Conservation (phyloP, 1,140 invertebrate species). For the Drosophila virilis region DNA sequence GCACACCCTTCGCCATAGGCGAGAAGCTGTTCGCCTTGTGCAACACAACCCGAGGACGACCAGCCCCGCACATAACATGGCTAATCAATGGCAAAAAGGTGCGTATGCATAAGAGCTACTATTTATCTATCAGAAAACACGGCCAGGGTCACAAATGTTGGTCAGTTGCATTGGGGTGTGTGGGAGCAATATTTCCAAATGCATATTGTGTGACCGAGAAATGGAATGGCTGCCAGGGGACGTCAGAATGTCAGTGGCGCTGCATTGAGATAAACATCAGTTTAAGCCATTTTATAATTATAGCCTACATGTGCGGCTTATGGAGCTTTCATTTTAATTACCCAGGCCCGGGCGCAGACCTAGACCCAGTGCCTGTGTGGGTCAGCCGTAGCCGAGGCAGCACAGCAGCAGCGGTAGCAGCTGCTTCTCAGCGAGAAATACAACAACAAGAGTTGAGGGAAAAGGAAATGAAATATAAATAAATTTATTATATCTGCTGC, state of each 20-base stretch:
- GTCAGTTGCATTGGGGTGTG: not conserved
- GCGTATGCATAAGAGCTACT: constrained; percentile 78
- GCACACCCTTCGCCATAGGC: constrained; percentile 87
- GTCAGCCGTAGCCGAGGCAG: not conserved
- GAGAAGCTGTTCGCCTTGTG: constrained; percentile 91
- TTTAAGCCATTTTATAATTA: constrained; percentile 82
- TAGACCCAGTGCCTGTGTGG: not conserved
- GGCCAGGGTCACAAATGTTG: not conserved
- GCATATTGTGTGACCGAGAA: not conserved
- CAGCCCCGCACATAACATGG: constrained; percentile 92
- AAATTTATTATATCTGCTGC: constrained; percentile 77
- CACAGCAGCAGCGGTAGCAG: constrained; percentile 45
- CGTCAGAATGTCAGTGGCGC: constrained; percentile 31
- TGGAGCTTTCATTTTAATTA: constrained; percentile 76
- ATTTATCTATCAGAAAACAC: not conserved
- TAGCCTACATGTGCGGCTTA: constrained; percentile 67
- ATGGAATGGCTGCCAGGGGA: constrained; percentile 61
- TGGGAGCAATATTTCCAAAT: too few relatives aligned
- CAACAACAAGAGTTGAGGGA: constrained; percentile 25
- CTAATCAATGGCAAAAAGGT: constrained; percentile 93
- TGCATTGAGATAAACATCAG: constrained; percentile 76
- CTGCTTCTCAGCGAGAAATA: not conserved
- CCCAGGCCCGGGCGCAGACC: constrained; percentile 19
- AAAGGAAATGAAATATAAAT: constrained; percentile 79
- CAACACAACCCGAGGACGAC: constrained; percentile 89